Conservation (phyloP, 2,797 vertebrate species). For the Florisuga fusca region DNA sequence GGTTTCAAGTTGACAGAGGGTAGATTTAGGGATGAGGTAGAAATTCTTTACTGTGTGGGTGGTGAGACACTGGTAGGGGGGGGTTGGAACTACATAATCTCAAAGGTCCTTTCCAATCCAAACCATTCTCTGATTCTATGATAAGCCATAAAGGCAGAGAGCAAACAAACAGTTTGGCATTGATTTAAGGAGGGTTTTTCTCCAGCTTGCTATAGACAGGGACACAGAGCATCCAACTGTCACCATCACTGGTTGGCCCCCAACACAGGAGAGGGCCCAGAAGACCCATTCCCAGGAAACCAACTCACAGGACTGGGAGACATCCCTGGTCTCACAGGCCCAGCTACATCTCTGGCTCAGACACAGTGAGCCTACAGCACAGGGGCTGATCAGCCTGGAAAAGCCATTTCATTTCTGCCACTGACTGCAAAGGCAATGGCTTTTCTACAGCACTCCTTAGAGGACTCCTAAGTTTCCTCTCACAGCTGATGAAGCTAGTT, state of each 20-base stretch:
- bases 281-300: background rate
- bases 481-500: background rate
- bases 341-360: background rate
- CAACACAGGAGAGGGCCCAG: background rate
- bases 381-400: background rate
- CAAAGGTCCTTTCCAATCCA: too few species aligned
- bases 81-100: too few species aligned
- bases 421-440: background rate
- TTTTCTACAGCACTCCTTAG: background rate
- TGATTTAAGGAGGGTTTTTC: background rate
- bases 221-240: accelerated
- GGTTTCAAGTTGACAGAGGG: too few species aligned
- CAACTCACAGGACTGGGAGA: background rate
- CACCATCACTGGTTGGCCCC: accelerated
- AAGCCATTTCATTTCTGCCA: background rate
- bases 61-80: too few species aligned
- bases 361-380: accelerated
- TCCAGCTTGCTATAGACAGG: background rate
- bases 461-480: background rate
- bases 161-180: background rate
- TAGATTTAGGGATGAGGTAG: too few species aligned
- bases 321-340: accelerated
- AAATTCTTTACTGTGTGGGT: too few species aligned
- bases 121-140: too few species aligned
- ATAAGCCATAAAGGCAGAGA: background rate